Base-by-base conservation (phyloP, 2,797 vertebrate genomes). In the Megalops cyprinoides region DNA sequence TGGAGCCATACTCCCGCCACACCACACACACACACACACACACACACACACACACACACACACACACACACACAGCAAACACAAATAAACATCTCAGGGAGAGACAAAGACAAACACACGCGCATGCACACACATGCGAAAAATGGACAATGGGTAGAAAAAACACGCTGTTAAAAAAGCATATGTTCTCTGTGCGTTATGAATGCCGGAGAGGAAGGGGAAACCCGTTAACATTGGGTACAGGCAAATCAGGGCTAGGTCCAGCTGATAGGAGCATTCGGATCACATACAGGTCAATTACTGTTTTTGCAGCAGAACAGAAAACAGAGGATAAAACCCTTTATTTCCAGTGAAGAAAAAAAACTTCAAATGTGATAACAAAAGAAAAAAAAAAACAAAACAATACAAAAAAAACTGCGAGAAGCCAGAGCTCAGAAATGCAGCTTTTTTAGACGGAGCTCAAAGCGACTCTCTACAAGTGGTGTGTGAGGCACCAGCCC, bases 281-380 rank as follows among this genome's bases (percentile, higher is more conserved):
- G 87, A 92, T 93, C 91, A 91, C 91, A 92, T 91, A 91, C 91
- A 90, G 84, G 83, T 88, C 91, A 90, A 92, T 92, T 92, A 91
- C 87, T 88, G 87, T 89, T 93, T 92, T 90, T 87, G 73, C 28
- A 51, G 31, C 88, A 91, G 87, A 88, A 85, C 84, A 87, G 88
- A 90, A 89, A 88, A 87, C 86, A 90, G 80, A n/a, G 81, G 78
- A 85, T 85, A 88, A 90, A 88, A 90, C 87, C 89, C 84, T 86
- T 87, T 91, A 46, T 53, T 67, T n/a, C n/a, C n/a, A n/a, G n/a
- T n/a, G n/a, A n/a, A n/a, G n/a, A n/a, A n/a, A n/a, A n/a, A n/a
- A n/a, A n/a, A n/a, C n/a, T n/a, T n/a, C n/a, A n/a, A n/a, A n/a
- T n/a, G n/a, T n/a, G n/a, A n/a, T n/a, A n/a, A n/a, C n/a, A n/a